Conservation (phyloP, 1,140 invertebrate genomes). For the Sitobion miscanthi region DNA sequence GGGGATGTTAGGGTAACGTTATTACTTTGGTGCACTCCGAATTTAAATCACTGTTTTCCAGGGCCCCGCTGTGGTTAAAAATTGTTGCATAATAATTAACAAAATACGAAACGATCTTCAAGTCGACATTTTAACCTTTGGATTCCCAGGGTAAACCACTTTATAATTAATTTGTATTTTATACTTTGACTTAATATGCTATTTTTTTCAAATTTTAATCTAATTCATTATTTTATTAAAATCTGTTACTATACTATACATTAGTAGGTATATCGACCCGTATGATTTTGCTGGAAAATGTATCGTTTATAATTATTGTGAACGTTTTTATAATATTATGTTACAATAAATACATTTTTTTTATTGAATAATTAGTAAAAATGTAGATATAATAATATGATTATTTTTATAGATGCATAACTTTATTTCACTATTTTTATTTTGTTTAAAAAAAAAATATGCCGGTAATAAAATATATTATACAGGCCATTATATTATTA, state of each 20-base stretch:
- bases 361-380: background rate
- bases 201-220: background rate
- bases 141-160: background rate
- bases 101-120: background rate
- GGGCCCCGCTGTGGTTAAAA: background rate
- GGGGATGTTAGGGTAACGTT: too few species aligned
- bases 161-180: background rate
- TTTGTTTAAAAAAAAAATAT: too few species aligned
- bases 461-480: too few species aligned
- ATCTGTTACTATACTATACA: too few species aligned
- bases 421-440: too few species aligned
- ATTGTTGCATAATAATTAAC: background rate
- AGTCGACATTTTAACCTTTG: background rate
- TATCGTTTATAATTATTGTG: background rate
- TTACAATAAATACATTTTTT: background rate
- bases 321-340: background rate
- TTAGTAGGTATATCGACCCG: too few species aligned
- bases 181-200: background rate
- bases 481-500: too few species aligned
- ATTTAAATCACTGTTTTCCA: too few species aligned
- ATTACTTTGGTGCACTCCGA: too few species aligned
- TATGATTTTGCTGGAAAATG: too few species aligned
- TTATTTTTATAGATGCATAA: too few species aligned
- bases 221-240: background rate
- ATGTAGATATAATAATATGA: too few species aligned